Base-by-base conservation (phyloP, 1,140 invertebrate genomes). In the Hylyphantes graminicola region DNA sequence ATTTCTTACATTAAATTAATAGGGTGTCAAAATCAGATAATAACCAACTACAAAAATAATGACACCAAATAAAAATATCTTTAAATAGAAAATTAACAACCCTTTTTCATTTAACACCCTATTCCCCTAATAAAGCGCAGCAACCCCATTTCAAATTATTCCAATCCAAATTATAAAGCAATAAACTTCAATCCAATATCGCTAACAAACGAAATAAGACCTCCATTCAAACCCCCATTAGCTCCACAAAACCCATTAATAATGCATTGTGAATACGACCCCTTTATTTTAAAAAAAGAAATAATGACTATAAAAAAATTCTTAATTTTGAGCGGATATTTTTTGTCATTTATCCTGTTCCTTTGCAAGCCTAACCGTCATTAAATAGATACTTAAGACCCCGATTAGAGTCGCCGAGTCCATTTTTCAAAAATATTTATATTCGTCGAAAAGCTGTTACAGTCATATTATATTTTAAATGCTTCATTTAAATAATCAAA, bases 401-500 rank as follows among this genome's bases (percentile, higher is more conserved):
- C 13, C 77, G 55, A 81, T 81, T 81, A 70, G n/a, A 81, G 79
- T 73, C 9, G 55, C 35, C 54, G 50, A 81, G 79, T 81, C 79
- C 79, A 81, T 81, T 81, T 81, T 81, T 81, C 79, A 81, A 81
- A 81, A 81, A 81, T 81, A 81, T 81, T 81, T 81, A 81, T 81
- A 73, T 81, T 73, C 57, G 35, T 3, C 50, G 59, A 81, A 35
- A 81, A 81, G 79, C 79, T 81, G 79, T 81, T 81, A 81, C 79
- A 81, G 79, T 73, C 79, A 73, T 59, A 81, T 81, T 70, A 81
- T 67, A 73, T 73, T 81, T 81, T 81, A 81, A 81, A 81, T 81
- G 79, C 79, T 81, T 81, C 79, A 81, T 81, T 81, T 81, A 81
- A 81, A 81, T 81, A 81, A 81, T 81, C 79, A 81, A 73, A 81